phyloP scores from a whole-genome alignment of 2,113 vertebrate genomes.

The Dermatemys mawii region DNA sequence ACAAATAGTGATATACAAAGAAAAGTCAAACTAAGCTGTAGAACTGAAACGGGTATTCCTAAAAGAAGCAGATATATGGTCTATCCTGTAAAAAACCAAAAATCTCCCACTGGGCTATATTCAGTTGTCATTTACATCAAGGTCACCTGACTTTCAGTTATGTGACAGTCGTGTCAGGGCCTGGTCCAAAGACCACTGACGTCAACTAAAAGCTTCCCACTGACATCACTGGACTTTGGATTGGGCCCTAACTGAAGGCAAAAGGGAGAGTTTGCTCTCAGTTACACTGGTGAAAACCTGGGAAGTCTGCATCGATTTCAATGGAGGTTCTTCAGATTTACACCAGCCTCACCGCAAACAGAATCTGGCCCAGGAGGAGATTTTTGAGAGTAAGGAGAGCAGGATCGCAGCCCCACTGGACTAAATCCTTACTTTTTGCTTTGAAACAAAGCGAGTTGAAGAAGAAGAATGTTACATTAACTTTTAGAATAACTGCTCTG shows the following conservation, averaged over 20 bases:
- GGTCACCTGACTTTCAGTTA: neutral
- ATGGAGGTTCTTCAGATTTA: neutral
- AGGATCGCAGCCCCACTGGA: neutral
- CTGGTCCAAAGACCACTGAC: neutral
- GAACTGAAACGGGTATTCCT: neutral
- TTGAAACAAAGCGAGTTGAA: neutral
- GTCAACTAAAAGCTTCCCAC: neutral
- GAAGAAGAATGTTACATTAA: neutral
- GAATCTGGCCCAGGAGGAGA: neutral
- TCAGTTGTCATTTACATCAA: neutral
- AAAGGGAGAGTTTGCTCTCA: neutral
- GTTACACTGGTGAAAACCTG: neutral
- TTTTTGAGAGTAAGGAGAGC: neutral
- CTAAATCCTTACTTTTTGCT: neutral
- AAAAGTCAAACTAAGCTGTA: neutral
- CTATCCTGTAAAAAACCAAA: neutral
- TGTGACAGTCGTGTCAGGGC: neutral
- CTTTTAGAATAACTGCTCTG: constrained; percentile 13
- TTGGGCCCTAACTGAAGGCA: neutral
- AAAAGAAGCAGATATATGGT: neutral
- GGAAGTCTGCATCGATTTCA: neutral
- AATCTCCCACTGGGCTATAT: neutral
- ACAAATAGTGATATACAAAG: constrained; percentile 15
- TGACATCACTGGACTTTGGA: neutral
- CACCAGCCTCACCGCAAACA: neutral